A percentile compares a stretch with the other conserved stretches of the same genome.
Conservation (phyloP, 1,140 invertebrate genomes). For the Cydia pomonella region DNA sequence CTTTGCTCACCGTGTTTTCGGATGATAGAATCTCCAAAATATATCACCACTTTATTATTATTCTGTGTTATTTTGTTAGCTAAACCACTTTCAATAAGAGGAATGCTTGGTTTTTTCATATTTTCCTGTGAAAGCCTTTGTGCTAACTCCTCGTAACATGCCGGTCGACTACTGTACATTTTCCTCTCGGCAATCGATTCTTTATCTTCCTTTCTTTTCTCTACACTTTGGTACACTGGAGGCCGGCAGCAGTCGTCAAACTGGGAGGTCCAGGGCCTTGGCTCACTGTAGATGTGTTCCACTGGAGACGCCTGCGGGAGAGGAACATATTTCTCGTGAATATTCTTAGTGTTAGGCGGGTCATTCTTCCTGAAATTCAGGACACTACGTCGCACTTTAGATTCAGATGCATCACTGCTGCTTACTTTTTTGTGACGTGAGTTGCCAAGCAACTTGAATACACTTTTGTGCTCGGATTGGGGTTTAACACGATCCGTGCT, state of each 20-base stretch:
- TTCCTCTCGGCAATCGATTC: constrained; percentile 66
- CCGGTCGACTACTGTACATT: constrained; percentile 66
- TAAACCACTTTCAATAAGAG: constrained; percentile 51
- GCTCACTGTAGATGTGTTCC: constrained; percentile 73
- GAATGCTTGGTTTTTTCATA: constrained; percentile 57
- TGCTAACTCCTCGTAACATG: constrained; percentile 76
- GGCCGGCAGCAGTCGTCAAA: constrained; percentile 67
- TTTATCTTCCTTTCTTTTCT: constrained; percentile 69
- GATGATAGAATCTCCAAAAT: constrained; percentile 85
- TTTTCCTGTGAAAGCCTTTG: constrained; percentile 68
- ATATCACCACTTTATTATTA: constrained; percentile 85
- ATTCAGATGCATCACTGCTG: constrained; percentile 62
- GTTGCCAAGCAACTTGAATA: constrained; percentile 75
- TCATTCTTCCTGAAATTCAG: constrained; percentile 74
- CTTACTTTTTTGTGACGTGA: constrained; percentile 65
- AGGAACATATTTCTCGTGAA: constrained; percentile 77
- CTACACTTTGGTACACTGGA: constrained; percentile 70
- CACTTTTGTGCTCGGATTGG: constrained; percentile 65
- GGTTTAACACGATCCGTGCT: constrained; percentile 75
- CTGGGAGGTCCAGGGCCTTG: constrained; percentile 63
- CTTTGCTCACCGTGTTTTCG: constrained; percentile 75
- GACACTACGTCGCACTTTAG: constrained; percentile 64
- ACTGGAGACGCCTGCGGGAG: constrained; percentile 61
- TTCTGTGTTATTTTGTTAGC: constrained; percentile 77
- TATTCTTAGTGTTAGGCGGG: constrained; percentile 61